Evolutionary conservation across 2,797 vertebrate species (phyloP), one percentile per base, ranked within the genome.

Genomic region (Platyrinchus mystaceus): DNA sequence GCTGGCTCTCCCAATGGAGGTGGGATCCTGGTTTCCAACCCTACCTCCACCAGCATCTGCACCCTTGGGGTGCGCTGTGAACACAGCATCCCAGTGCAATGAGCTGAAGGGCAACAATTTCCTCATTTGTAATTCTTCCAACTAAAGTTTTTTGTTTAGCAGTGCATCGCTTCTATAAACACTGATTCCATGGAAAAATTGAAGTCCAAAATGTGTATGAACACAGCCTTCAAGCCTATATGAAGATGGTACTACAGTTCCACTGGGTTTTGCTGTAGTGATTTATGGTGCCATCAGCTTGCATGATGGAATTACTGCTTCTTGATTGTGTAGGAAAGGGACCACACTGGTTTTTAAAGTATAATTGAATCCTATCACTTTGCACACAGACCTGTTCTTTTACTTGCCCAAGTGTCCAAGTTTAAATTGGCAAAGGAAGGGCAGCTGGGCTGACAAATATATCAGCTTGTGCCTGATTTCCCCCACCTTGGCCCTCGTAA

Each of bases 31-130:
- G 16, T 84, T 89, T 75, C 58, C 46, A 87, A 1, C 36, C 16
- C 30, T 36, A 30, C 21, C 34, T 80, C 39, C 3, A 0, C 50
- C 24, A 73, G 27, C 1, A 0, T 32, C 24, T 53, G n/a, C 2
- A 14, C 3, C 16, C 34, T 4, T 0, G 0, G 30, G 12, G 3
- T 1, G 0, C 0, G 0, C 50, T 36, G 24, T 22, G 27, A 49
- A 9, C 12, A 7, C 1, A 1, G 30, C 60, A 34, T 79, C 67
- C 36, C 9, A 2, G 39, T 36, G 39, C 4, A 4, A 4, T 44
- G 52, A 80, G 49, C 59, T 3, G 10, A 30, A 60, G 50, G 22
- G 44, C 30, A 89, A 39, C 56, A 67, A 46, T 36, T 82, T 94
- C 59, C 56, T 46, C 36, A 17, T 74, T 47, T 56, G 36, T 67